These are phyloP conservation scores for Pangasius djambal DNA, from an alignment of 2,797 vertebrate genomes.

Conservation along the genomic window DNA sequence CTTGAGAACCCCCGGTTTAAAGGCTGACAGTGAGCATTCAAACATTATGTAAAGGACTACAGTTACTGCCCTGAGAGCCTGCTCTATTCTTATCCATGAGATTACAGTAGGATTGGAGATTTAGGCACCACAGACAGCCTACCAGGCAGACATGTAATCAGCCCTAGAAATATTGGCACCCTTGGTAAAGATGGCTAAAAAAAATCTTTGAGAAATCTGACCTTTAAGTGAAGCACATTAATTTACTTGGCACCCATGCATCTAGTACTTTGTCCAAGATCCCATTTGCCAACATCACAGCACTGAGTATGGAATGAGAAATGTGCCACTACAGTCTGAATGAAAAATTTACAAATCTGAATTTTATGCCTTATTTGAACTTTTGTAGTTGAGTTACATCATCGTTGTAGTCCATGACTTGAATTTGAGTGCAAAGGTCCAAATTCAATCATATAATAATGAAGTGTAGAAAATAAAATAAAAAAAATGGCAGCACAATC, in stretches of 20 bases:
- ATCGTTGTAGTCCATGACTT: not conserved
- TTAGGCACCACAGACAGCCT: slow-evolving; percentile 63
- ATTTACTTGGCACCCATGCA: not conserved
- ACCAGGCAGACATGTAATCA: slow-evolving; percentile 60
- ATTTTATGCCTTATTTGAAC: not conserved
- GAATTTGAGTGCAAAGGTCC: not conserved
- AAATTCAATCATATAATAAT: not conserved
- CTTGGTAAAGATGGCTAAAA: slow-evolving; percentile 2
- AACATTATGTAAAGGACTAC: not conserved
- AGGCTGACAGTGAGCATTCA: not conserved
- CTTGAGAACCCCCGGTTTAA: not conserved
- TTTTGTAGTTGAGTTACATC: not conserved
- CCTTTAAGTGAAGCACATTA: not conserved
- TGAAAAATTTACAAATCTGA: not conserved
- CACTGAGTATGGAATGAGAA: not conserved
- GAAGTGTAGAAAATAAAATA: not conserved
- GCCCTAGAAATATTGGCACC: not conserved
- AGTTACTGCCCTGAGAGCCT: slow-evolving; percentile 62
- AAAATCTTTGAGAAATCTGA: not conserved
- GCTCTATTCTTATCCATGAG: slow-evolving; percentile 73
- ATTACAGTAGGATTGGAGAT: slow-evolving; percentile 76
- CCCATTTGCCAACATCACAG: not conserved
- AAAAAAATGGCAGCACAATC: not conserved
- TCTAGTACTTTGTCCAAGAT: not conserved
- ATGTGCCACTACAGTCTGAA: not conserved